These are phyloP conservation scores for Brachionus manjavacas DNA, from an alignment of 1,140 invertebrate species.

Conservation along the genomic window DNA sequence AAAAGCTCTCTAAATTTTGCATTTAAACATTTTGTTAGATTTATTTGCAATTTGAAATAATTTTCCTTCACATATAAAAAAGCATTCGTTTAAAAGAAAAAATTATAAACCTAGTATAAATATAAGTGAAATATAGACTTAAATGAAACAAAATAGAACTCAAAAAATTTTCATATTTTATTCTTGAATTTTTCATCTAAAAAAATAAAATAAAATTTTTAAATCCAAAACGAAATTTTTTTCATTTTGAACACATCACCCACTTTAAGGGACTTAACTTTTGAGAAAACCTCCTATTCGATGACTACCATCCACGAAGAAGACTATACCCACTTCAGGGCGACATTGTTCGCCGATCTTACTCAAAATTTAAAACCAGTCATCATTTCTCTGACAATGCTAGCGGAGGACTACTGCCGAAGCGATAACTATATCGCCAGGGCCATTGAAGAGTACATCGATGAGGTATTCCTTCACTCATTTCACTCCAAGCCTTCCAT, in stretches of 20 bases:
- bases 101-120: neutral
- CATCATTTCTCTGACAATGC: slow-evolving; percentile 36
- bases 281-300: neutral
- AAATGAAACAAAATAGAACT: neutral
- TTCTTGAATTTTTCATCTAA: slow-evolving; percentile 19
- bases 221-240: neutral
- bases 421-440: neutral
- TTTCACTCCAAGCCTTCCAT: neutral
- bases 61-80: slow-evolving; percentile 4
- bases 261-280: neutral
- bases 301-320: neutral
- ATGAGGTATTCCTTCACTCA: neutral
- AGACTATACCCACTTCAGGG: slow-evolving; percentile 19
- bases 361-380: slow-evolving; percentile 38
- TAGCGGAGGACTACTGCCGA: slow-evolving; percentile 25
- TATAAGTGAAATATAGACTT: neutral
- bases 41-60: neutral
- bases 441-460: slow-evolving; percentile 29
- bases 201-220: slow-evolving; percentile 5
- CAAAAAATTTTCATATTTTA: slow-evolving; percentile 37
- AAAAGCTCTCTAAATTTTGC: neutral
- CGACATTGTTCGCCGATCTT: slow-evolving; percentile 10
- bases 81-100: neutral
- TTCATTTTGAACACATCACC: neutral
- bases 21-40: neutral